phyloP scores from a whole-genome alignment of 2,797 vertebrate genomes.

The Muraenolepis orangiensis region DNA sequence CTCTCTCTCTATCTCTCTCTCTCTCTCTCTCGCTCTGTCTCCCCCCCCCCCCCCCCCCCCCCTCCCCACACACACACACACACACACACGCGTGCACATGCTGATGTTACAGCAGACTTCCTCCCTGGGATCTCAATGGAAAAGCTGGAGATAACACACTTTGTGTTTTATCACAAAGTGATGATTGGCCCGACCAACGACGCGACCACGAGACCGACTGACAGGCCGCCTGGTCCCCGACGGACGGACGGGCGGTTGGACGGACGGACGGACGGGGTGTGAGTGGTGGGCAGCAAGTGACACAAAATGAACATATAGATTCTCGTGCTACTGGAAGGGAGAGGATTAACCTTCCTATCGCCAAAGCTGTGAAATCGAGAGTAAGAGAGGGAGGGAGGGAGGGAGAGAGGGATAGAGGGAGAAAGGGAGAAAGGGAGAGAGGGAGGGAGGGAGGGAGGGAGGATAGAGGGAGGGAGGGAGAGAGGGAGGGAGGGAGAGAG shows the following conservation, averaged over 20 bases:
- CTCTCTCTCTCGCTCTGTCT: neutral
- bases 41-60: slow-evolving; percentile 11
- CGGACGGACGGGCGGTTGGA: slow-evolving; percentile 30
- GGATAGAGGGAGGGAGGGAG: slow-evolving; percentile 33
- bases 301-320: neutral
- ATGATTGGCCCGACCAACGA: slow-evolving; percentile 47
- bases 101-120: slow-evolving; percentile 57
- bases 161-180: slow-evolving; percentile 55
- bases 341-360: slow-evolving; percentile 57
- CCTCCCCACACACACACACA: slow-evolving; percentile 9
- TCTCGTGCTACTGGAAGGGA: slow-evolving; percentile 19
- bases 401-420: slow-evolving; percentile 40
- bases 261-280: slow-evolving; percentile 5
- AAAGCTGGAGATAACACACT: slow-evolving; percentile 63
- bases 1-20: slow-evolving; percentile 25
- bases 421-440: no score
- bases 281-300: no score
- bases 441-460: slow-evolving; percentile 20
- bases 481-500: slow-evolving; percentile 38
- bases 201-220: neutral
- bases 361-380: slow-evolving; percentile 68
- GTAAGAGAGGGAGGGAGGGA: slow-evolving; percentile 38
- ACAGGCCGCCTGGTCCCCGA: neutral
- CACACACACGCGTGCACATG: slow-evolving; percentile 21
- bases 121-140: slow-evolving; percentile 60